Conservation (phyloP, 2,113 vertebrate genomes). For the Chaetorhynchus papuensis region DNA sequence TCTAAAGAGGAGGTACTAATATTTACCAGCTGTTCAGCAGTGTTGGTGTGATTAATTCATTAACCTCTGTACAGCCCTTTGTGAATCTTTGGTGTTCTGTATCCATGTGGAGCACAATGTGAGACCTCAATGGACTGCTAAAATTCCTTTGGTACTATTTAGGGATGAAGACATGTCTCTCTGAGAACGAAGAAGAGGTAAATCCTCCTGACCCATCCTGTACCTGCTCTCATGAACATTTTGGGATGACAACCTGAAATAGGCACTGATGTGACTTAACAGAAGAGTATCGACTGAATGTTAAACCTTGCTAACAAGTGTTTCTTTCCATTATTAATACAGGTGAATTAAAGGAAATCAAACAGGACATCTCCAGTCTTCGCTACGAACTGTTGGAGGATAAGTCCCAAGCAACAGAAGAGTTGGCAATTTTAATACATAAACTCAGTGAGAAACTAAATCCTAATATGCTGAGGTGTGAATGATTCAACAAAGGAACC, state of each 20-base stretch:
- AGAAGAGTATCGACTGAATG: background rate
- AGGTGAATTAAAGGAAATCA: slow-evolving; percentile 92
- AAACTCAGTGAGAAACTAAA: slow-evolving; percentile 85
- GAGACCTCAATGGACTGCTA: background rate
- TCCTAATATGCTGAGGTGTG: slow-evolving; percentile 72
- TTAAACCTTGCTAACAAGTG: background rate
- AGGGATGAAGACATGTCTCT: background rate
- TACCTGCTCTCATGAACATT: background rate
- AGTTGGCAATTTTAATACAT: slow-evolving; percentile 83
- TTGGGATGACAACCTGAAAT: background rate
- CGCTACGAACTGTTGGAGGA: slow-evolving; percentile 88
- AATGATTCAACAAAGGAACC: slow-evolving; percentile 54
- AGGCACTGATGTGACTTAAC: background rate
- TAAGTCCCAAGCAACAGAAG: slow-evolving; percentile 87
- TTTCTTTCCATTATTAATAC: background rate
- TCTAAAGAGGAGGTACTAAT: slow-evolving; percentile 25
- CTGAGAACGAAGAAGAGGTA: background rate
- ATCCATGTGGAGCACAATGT: accelerated
- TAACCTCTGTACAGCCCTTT: background rate
- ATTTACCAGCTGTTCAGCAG: slow-evolving; percentile 16
- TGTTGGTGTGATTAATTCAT: slow-evolving; percentile 38
- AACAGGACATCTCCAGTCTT: slow-evolving; percentile 90
- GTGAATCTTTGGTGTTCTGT: background rate
- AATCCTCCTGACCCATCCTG: background rate
- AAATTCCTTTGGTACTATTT: background rate